Percentiles rank a stretch among this genome's conserved stretches.
Evolutionary conservation across 1,140 invertebrate genomes (phyloP).

Genomic region (Rhizoglyphus robini): DNA sequence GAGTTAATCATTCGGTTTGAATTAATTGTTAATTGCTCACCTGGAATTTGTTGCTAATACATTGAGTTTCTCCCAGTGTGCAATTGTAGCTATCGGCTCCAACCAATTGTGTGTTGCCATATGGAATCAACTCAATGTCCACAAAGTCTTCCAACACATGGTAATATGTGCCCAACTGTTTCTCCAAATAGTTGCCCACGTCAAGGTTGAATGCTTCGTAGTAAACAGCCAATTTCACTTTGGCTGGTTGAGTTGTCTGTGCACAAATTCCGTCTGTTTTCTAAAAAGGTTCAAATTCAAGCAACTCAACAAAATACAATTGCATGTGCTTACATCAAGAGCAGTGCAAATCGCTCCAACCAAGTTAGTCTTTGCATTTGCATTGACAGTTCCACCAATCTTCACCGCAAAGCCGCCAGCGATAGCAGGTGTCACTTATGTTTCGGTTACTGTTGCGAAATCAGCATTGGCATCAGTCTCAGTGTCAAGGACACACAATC

Average conservation of each 20-base stretch:
- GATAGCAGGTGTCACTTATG: background rate
- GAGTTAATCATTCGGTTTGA: background rate
- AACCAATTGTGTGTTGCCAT: constrained; percentile 10
- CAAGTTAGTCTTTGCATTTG: constrained; percentile 1
- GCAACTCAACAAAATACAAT: background rate
- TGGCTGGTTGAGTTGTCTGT: constrained; percentile 3
- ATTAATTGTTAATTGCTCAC: background rate
- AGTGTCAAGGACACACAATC: background rate
- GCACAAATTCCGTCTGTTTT: constrained; percentile 16
- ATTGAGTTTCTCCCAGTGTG: background rate
- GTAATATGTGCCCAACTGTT: constrained; percentile 16
- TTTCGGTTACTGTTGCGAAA: background rate
- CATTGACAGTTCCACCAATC: background rate
- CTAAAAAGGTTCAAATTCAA: background rate
- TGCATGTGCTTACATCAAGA: background rate
- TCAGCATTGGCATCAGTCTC: background rate
- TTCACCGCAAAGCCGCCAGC: constrained; percentile 5
- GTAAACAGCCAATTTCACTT: constrained; percentile 14
- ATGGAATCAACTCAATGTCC: constrained; percentile 21
- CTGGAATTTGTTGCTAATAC: constrained; percentile 14
- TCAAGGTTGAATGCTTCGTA: constrained; percentile 10
- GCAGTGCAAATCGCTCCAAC: constrained; percentile 3
- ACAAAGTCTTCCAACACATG: constrained; percentile 21
- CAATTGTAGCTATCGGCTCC: background rate
- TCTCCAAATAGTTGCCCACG: background rate